Base-by-base conservation (phyloP, 2,113 vertebrate genomes). In the Fulmarus glacialis region DNA sequence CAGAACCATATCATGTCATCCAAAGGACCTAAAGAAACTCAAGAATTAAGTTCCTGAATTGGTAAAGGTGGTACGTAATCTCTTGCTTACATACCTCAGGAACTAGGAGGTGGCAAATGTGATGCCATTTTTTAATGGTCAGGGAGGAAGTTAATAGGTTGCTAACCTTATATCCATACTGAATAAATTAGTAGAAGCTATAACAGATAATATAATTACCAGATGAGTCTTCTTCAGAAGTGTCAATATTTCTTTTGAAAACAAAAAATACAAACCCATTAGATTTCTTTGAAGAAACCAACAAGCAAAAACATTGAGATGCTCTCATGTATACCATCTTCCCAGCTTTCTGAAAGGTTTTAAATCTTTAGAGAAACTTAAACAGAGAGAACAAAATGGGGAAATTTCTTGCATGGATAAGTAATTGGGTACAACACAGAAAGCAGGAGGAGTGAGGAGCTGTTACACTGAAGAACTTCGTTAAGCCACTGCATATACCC, bases 371-470 rank as follows among this genome's bases (percentile, higher is more conserved):
- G 24, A 59, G 45, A 20, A 59, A 53, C 30, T 29, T 27, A 50
- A 36, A 12, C 18, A 50, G 24, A 78, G 63, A 48, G 27, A 15
- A 40, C 14, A 42, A 34, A 59, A 6, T 15, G 29, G 43, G 63
- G 58, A 20, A 15, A 8, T 16, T 53, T 59, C 13, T 34, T 47
- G 45, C 45, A 13, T 9, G 40, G 71, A 26, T 55, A 38, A 40
- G 52, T 17, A 52, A 43, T 3, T 6, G n/a, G 21, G 64, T 32
- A 29, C 59, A 12, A 20, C 50, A 4, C 7, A 40, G 67, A 19
- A 36, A 19, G 4, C 2, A 26, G 78, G 56, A 52, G 9, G 58
- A 55, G 24, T 0, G 24, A 67, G 71, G 30, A 67, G 32, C 0
- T 50, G 42, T 18, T 50, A 11, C n/a, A 50, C 22, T 15, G 34